These are phyloP conservation scores for silkworm (Bombyx mori) DNA, from an alignment of 1,140 invertebrate genomes.

Conservation along the genomic window ASM3026992v2 NC_085132.1:7328501-7329000, in stretches of 20 bases:
- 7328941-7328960: conserved; percentile 67
- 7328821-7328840: conserved; percentile 49
- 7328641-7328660: too few relatives aligned
- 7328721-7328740: neutral
- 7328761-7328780: conserved; percentile 32
- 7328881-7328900: conserved; percentile 48
- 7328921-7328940: conserved; percentile 70
- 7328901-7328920: conserved; percentile 66
- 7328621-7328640: too few relatives aligned
- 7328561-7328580: too few relatives aligned
- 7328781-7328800: conserved; percentile 23
- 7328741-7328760: conserved; percentile 30
- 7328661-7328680: too few relatives aligned
- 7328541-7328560: too few relatives aligned
- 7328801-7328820: conserved; percentile 54
- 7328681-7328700: too few relatives aligned
- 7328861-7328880: conserved; percentile 24
- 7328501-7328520: too few relatives aligned
- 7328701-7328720: too few relatives aligned
- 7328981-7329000: conserved; percentile 58
- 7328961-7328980: conserved; percentile 54
- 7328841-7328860: conserved; percentile 54
- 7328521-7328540: too few relatives aligned
- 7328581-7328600: too few relatives aligned
- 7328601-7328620: too few relatives aligned